Conservation (phyloP, 2,113 vertebrate species). For the Pionites leucogaster region DNA sequence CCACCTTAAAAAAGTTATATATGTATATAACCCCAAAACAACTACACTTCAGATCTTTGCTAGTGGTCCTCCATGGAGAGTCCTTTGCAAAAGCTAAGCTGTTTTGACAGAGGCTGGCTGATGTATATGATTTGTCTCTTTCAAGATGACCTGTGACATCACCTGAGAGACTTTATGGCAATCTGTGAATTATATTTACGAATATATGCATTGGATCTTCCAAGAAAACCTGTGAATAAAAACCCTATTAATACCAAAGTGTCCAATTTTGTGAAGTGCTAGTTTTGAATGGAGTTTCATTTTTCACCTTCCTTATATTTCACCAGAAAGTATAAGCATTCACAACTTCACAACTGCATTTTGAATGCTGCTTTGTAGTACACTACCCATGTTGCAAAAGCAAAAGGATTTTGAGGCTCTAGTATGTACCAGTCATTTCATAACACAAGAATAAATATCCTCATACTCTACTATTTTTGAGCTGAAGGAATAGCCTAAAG, state of each 20-base stretch:
- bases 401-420: not conserved
- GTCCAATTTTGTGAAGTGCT: not conserved
- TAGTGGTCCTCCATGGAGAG: not conserved
- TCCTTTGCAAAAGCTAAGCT: not conserved
- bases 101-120: not conserved
- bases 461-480: not conserved
- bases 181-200: not conserved
- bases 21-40: not conserved
- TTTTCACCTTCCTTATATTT: not conserved
- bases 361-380: not conserved
- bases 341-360: not conserved
- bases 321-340: not conserved
- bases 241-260: not conserved
- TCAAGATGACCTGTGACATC: not conserved
- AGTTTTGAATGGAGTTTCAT: not conserved
- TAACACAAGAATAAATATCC: not conserved
- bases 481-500: not conserved
- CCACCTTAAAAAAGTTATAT: not conserved
- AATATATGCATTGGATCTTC: not conserved
- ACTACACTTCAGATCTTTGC: not conserved
- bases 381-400: not conserved
- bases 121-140: not conserved
- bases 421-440: not conserved
- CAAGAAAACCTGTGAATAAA: not conserved
- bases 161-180: not conserved